Percentiles rank a stretch among this genome's conserved stretches.
Evolutionary conservation across 2,797 vertebrate species (phyloP).

Genomic region (Oryzias dopingdopingensis): DNA sequence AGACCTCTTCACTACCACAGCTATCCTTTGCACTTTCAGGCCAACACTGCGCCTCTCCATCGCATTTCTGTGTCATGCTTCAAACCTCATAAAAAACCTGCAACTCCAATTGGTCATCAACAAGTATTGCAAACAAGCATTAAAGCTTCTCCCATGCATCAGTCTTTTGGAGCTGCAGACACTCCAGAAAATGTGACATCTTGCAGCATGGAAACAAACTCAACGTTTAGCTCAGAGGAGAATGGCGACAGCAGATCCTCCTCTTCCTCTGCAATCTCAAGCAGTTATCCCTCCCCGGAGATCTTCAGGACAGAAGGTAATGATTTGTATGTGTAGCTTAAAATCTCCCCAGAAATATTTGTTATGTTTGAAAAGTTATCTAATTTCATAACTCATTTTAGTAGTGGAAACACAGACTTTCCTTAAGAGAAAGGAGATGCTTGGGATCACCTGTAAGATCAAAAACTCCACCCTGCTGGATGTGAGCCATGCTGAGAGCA

Average conservation of each 20-base stretch:
- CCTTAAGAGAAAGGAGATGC: conserved; percentile 22
- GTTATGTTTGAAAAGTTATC: not conserved
- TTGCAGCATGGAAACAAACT: conserved; percentile 13
- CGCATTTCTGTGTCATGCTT: not conserved
- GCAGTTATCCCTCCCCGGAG: conserved; percentile 80
- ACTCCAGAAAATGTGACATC: conserved; percentile 4
- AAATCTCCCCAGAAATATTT: not conserved
- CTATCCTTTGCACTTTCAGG: conserved; percentile 39
- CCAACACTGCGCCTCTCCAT: not conserved
- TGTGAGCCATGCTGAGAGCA: conserved; percentile 76
- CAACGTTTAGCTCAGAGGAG: conserved; percentile 18
- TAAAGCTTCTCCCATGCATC: not conserved
- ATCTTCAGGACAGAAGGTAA: conserved; percentile 71
- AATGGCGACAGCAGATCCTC: conserved; percentile 19
- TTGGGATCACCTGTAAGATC: conserved; percentile 20
- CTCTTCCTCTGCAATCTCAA: conserved; percentile 27
- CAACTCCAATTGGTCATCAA: too few species aligned
- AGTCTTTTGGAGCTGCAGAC: not conserved
- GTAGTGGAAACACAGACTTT: conserved; percentile 31
- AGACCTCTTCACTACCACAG: conserved; percentile 23
- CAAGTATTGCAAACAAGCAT: not conserved
- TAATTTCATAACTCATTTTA: not conserved
- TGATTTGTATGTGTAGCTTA: conserved; percentile 59
- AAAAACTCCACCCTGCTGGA: conserved; percentile 91
- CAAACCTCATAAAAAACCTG: not conserved